Percentiles rank a stretch among this genome's conserved stretches.
phyloP scores from a whole-genome alignment of 1,140 invertebrate genomes.

The Zophobas atratus region DNA sequence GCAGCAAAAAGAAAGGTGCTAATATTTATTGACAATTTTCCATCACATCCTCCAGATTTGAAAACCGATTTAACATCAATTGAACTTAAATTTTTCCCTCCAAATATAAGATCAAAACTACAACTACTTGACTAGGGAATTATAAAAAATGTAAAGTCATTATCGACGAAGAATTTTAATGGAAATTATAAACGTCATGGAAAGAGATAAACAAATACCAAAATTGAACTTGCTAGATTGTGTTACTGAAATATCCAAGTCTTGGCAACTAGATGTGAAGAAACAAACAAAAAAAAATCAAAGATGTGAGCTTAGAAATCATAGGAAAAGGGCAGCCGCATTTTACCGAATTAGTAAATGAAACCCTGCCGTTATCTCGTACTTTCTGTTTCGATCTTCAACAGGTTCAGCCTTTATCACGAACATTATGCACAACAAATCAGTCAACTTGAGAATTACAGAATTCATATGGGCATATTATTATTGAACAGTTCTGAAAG shows the following conservation, averaged over 20 bases:
- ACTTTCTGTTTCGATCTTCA: too few species aligned
- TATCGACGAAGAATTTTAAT: constrained; percentile 51
- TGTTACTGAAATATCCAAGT: neutral
- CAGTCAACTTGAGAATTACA: too few species aligned
- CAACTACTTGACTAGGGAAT: constrained; percentile 46
- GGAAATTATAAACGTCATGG: constrained; percentile 28
- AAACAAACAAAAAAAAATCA: neutral
- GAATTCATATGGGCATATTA: too few species aligned
- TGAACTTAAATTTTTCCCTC: constrained; percentile 52
- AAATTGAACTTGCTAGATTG: neutral
- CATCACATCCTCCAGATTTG: constrained; percentile 60
- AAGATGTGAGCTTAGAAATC: too few species aligned
- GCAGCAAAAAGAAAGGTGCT: constrained; percentile 67
- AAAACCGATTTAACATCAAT: constrained; percentile 56
- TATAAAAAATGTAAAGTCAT: constrained; percentile 45
- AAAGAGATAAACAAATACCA: constrained; percentile 10
- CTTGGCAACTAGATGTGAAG: neutral
- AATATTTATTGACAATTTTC: constrained; percentile 70
- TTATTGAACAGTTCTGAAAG: too few species aligned
- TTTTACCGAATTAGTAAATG: too few species aligned
- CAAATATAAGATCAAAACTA: constrained; percentile 41
- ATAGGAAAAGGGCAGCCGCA: too few species aligned
- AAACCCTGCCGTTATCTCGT: too few species aligned
- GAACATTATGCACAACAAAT: too few species aligned
- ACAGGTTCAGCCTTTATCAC: too few species aligned